Conservation (phyloP, 2,888 invertebrate genomes). For the Pollenia labialis region DNA sequence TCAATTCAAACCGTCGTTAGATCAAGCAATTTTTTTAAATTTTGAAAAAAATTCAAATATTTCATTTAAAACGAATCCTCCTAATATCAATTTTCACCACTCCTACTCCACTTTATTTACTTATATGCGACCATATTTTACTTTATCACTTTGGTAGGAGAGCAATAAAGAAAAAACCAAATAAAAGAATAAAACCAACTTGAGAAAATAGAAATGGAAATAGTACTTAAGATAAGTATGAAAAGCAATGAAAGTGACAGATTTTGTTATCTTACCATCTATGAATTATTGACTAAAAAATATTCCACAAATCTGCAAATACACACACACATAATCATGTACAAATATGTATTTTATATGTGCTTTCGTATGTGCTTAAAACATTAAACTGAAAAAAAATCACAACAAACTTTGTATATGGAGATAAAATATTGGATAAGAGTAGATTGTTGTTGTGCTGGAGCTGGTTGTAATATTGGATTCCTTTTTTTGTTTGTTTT, state of each 20-base stretch:
- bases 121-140: constrained; percentile 5
- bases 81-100: constrained; percentile 5
- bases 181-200: constrained; percentile 7
- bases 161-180: constrained; percentile 1
- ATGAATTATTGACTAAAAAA: constrained; percentile 63
- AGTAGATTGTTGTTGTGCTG: constrained; percentile 23
- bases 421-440: constrained; percentile 56
- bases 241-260: constrained; percentile 73
- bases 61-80: neutral
- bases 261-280: constrained; percentile 70
- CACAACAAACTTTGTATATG: constrained; percentile 41
- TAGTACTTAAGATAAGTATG: constrained; percentile 69
- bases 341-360: neutral
- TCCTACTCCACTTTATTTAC: constrained; percentile 2
- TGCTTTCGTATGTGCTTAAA: neutral
- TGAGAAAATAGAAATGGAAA: constrained; percentile 52
- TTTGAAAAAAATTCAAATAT: too few relatives aligned
- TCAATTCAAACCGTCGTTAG: too few relatives aligned
- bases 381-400: constrained; percentile 7
- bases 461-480: constrained; percentile 8
- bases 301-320: constrained; percentile 15
- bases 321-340: constrained; percentile 3
- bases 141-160: constrained; percentile 29
- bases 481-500: constrained; percentile 50
- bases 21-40: too few relatives aligned